Evolutionary conservation across 2,113 vertebrate species (phyloP).

Genomic region (Nothocercus nigrocapillus): DNA sequence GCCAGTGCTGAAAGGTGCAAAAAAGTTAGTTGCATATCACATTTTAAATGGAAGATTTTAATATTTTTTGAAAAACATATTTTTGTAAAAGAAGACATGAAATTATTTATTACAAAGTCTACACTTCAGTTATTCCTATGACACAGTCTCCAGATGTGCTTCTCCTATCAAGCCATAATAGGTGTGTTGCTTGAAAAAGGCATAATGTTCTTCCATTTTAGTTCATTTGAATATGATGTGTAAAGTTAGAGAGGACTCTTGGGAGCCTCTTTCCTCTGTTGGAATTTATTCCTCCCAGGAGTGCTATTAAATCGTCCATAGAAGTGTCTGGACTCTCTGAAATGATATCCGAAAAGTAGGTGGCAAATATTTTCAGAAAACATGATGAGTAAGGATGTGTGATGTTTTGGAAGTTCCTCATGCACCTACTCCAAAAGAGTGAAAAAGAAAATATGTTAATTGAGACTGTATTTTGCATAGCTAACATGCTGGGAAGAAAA

Average conservation of each 20-base stretch:
- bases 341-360: background rate
- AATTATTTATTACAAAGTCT: background rate
- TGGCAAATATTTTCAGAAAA: background rate
- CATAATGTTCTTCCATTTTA: background rate
- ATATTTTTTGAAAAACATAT: too few species aligned
- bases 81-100: background rate
- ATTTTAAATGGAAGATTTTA: background rate
- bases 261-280: background rate
- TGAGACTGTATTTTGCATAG: background rate
- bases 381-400: rapidly evolving
- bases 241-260: background rate
- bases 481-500: background rate
- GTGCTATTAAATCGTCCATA: background rate
- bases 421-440: background rate
- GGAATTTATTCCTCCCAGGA: background rate
- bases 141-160: too few species aligned
- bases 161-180: background rate
- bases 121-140: background rate
- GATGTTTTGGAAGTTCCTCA: background rate
- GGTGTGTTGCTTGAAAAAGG: background rate
- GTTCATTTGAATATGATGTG: background rate
- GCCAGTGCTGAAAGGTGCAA: background rate
- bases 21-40: background rate
- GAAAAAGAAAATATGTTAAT: background rate
- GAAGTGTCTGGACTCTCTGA: background rate